phyloP scores from a whole-genome alignment of 2,113 vertebrate genomes.

The Aphyosemion australe region DNA sequence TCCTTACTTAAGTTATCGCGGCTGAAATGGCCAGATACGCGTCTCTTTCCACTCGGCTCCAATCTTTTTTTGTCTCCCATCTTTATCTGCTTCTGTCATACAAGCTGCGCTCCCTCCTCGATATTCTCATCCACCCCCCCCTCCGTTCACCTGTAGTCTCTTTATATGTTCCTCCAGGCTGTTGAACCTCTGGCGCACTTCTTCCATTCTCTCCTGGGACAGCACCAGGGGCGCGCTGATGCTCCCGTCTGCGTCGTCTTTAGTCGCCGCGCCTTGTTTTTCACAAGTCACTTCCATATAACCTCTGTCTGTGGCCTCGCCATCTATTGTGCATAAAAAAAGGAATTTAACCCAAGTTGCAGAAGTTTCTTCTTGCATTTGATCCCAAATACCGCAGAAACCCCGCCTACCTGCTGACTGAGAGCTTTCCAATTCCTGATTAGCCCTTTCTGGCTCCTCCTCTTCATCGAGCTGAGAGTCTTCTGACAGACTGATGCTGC shows the following conservation, averaged over 20 bases:
- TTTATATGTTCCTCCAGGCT: slow-evolving; percentile 80
- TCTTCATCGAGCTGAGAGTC: slow-evolving; percentile 68
- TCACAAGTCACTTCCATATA: slow-evolving; percentile 31
- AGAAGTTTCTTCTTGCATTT: neutral
- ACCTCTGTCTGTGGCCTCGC: slow-evolving; percentile 23
- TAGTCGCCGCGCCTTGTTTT: slow-evolving; percentile 30
- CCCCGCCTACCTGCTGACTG: slow-evolving; percentile 56
- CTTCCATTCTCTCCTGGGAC: slow-evolving; percentile 74
- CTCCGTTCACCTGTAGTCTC: slow-evolving; percentile 79
- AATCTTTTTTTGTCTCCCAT: slow-evolving; percentile 52
- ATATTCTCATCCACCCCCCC: slow-evolving; percentile 12
- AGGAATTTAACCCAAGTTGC: slow-evolving; percentile 3
- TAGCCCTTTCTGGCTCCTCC: slow-evolving; percentile 48
- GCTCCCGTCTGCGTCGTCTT: slow-evolving; percentile 50
- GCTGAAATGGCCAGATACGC: slow-evolving; percentile 40
- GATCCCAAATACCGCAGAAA: neutral
- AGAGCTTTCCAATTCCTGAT: slow-evolving; percentile 49
- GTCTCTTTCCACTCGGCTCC: slow-evolving; percentile 42
- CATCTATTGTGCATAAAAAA: slow-evolving; percentile 54
- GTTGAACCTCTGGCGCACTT: slow-evolving; percentile 78
- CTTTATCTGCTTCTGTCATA: slow-evolving; percentile 36
- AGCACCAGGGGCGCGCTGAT: slow-evolving; percentile 70
- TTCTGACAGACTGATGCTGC: slow-evolving; percentile 73
- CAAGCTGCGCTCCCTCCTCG: slow-evolving; percentile 8
- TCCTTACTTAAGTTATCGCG: slow-evolving; percentile 64